Evolutionary conservation across 2,797 vertebrate species (phyloP).

Genomic region (Danio jaintianensis): DNA sequence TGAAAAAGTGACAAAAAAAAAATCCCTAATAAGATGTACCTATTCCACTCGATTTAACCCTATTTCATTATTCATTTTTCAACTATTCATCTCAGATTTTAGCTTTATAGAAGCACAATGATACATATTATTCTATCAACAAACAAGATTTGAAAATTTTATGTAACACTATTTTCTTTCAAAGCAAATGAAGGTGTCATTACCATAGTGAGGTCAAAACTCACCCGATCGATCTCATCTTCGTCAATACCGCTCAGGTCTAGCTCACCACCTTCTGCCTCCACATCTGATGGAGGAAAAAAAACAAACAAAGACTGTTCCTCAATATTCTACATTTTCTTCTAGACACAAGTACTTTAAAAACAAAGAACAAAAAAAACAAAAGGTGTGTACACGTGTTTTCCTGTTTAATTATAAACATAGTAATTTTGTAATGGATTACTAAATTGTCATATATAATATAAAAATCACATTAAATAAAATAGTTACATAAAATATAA

Average conservation of each 20-base stretch:
- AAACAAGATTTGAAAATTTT: not conserved
- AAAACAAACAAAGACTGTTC: constrained; percentile 9
- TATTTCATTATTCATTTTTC: not conserved
- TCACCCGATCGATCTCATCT: constrained; percentile 92
- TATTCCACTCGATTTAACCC: not conserved
- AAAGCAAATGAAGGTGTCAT: not conserved
- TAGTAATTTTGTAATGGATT: not conserved
- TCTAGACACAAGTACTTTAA: not conserved
- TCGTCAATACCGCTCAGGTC: constrained; percentile 97
- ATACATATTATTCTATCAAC: not conserved
- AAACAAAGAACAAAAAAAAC: no score
- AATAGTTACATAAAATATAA: not conserved
- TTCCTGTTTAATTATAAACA: not conserved
- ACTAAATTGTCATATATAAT: not conserved
- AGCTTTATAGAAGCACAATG: not conserved
- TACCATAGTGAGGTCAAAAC: constrained; percentile 38
- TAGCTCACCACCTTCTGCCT: constrained; percentile 86
- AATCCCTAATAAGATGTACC: not conserved
- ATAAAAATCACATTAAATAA: not conserved
- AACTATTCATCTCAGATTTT: not conserved
- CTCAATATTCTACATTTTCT: not conserved
- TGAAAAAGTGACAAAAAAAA: not conserved
- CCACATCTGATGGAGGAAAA: constrained; percentile 75
- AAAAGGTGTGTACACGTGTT: not conserved
- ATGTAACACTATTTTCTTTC: not conserved